phyloP scores from a whole-genome alignment of 2,797 vertebrate genomes.

The Poecilia gillii region DNA sequence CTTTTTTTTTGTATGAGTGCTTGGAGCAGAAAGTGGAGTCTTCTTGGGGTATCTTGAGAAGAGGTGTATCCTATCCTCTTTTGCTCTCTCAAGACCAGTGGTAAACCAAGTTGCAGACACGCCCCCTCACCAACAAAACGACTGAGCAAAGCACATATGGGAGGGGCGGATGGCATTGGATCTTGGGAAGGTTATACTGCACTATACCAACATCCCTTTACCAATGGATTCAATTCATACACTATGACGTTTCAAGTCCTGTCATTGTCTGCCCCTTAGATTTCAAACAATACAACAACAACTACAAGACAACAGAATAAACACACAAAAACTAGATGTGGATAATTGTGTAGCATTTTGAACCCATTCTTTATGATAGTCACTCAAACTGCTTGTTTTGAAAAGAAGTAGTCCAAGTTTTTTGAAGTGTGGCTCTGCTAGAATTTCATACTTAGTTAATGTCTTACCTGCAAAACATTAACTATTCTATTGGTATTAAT shows the following conservation, averaged over 20 bases:
- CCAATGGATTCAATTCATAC: slow-evolving; percentile 49
- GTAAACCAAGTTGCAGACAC: slow-evolving; percentile 57
- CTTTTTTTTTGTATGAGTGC: slow-evolving; percentile 38
- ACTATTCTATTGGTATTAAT: neutral
- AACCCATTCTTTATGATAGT: slow-evolving; percentile 56
- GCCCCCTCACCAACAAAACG: slow-evolving; percentile 64
- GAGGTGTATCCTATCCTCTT: slow-evolving; percentile 58
- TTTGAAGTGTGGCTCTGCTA: neutral
- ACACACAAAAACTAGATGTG: slow-evolving; percentile 65
- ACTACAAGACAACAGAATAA: slow-evolving; percentile 77
- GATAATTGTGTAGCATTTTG: slow-evolving; percentile 50
- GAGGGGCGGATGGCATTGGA: slow-evolving; percentile 50
- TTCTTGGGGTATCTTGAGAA: slow-evolving; percentile 63
- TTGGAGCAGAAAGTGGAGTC: slow-evolving; percentile 48
- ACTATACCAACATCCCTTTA: slow-evolving; percentile 61
- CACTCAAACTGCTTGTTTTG: slow-evolving; percentile 65
- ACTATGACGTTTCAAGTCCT: slow-evolving; percentile 42
- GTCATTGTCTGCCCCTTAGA: slow-evolving; percentile 58
- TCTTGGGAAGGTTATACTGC: slow-evolving; percentile 66
- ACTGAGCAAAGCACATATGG: slow-evolving; percentile 58
- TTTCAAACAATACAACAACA: slow-evolving; percentile 76
- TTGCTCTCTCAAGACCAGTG: slow-evolving; percentile 60
- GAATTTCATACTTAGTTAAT: neutral
- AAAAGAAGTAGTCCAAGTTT: neutral
- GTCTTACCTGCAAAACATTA: neutral